Evolutionary conservation across 2,888 invertebrate species (phyloP), one percentile per base, ranked within the genome.

Genomic region (Drosophila maculinotata): DNA sequence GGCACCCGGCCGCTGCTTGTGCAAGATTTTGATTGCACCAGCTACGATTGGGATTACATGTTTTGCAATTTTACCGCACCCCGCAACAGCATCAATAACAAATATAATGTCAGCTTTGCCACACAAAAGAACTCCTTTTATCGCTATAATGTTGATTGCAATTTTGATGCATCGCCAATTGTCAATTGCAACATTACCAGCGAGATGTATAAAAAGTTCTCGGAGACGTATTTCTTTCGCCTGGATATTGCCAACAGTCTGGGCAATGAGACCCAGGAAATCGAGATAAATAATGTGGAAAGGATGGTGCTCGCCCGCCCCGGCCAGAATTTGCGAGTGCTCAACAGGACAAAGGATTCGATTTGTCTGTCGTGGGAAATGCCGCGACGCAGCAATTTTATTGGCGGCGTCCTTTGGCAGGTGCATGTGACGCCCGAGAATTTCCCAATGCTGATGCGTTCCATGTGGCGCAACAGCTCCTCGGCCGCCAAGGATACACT

Each of bases 51-150:
- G 92, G 93, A 95, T 51, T 93, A 93, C 78, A 91, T 97, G 75
- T 94, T 93, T 10, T 97, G 97, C 88, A 93, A 94, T 1, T 97
- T 97, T 95, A 93, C 93, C 0, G 92, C 93, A 41, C 94, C 94
- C 1, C 82, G 92, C 92, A 94, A 91, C 90, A 93, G 92, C 69
- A 91, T 95, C 9, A 69, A 76, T 15, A 95, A 95, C 0, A 90
- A 89, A 6, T 95, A 94, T 79, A 90, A 90, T 47, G 65, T 90
- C 3, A 84, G 79, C 42, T 90, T 78, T 44, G 70, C 72, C 3
- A 76, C 69, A 0, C 48, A 73, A 1, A 47, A 51, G 3, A 75
- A 76, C 6, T 54, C 73, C 10, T 52, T 33, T 10, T 88, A 89
- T 53, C 47, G 47, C 9, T 87, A 76, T n/a, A 48, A 54, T 3